phyloP scores from a whole-genome alignment of 2,113 vertebrate species.

The Vidua macroura region DNA sequence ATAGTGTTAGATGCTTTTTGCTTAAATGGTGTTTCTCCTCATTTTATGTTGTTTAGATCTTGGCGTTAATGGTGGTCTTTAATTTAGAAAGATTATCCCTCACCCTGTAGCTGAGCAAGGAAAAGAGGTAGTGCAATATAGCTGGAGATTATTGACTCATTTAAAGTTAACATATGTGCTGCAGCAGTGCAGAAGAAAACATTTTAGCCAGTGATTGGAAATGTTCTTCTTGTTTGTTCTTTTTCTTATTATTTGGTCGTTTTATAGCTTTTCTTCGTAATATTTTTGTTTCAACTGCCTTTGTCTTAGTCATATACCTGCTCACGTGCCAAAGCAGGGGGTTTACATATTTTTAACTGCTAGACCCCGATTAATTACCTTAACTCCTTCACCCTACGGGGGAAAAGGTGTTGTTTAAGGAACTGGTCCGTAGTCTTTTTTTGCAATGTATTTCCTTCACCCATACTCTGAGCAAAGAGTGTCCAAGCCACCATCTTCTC shows the following conservation, averaged over 20 bases:
- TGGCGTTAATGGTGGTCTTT: not conserved
- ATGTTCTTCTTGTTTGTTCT: not conserved
- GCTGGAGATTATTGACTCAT: not conserved
- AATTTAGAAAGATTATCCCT: not conserved
- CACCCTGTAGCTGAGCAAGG: not conserved
- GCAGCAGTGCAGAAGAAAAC: not conserved
- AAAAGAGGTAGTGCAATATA: not conserved
- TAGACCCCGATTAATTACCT: not conserved
- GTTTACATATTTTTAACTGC: not conserved
- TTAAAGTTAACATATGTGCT: not conserved
- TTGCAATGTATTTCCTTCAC: not conserved
- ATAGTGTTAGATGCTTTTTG: not conserved
- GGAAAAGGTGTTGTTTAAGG: not conserved
- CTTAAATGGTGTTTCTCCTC: not conserved
- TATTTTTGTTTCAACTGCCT: not conserved
- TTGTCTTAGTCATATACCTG: not conserved
- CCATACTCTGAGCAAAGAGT: not conserved
- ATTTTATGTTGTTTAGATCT: not conserved
- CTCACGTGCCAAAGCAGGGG: not conserved
- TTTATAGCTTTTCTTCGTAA: not conserved
- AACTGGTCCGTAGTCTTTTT: not conserved
- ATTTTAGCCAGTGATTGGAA: not conserved
- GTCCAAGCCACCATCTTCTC: not conserved
- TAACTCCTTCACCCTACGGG: not conserved
- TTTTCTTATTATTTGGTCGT: not conserved